phyloP scores from a whole-genome alignment of 2,113 vertebrate genomes.

The Crotalus viridis region DNA sequence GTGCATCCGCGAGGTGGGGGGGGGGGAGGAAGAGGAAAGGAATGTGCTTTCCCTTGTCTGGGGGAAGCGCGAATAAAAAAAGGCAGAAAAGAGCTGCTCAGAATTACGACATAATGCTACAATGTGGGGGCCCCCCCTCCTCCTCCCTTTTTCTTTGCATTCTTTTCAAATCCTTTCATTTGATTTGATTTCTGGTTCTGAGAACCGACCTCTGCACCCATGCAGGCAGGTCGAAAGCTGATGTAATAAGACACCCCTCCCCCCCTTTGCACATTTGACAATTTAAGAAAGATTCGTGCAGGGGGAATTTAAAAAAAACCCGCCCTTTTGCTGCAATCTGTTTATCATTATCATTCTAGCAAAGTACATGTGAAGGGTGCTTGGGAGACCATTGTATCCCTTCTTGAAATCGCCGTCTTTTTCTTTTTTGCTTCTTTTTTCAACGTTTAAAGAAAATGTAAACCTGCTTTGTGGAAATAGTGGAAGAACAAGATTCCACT shows the following conservation, averaged over 20 bases:
- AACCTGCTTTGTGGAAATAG: neutral
- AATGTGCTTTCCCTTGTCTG: neutral
- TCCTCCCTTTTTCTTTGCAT: neutral
- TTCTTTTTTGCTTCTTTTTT: neutral
- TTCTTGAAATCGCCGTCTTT: neutral
- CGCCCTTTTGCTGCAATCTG: neutral
- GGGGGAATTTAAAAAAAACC: neutral
- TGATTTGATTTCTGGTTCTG: neutral
- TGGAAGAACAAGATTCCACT: neutral
- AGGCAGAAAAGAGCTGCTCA: neutral
- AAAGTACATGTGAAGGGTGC: neutral
- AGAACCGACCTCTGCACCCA: no score
- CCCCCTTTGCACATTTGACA: neutral
- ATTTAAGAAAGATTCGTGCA: neutral
- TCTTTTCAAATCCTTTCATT: neutral
- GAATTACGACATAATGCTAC: neutral
- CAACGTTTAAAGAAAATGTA: neutral
- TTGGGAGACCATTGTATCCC: neutral
- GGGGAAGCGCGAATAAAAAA: neutral
- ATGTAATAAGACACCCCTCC: no score
- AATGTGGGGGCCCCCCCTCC: neutral
- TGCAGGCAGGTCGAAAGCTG: neutral
- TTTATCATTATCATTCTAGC: neutral
- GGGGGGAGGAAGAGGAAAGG: rapidly evolving
- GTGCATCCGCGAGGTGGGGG: neutral